A percentile compares a stretch with the other conserved stretches of the same genome.
phyloP scores from a whole-genome alignment of 1,140 invertebrate species.

The Diabrotica virgifera region DNA sequence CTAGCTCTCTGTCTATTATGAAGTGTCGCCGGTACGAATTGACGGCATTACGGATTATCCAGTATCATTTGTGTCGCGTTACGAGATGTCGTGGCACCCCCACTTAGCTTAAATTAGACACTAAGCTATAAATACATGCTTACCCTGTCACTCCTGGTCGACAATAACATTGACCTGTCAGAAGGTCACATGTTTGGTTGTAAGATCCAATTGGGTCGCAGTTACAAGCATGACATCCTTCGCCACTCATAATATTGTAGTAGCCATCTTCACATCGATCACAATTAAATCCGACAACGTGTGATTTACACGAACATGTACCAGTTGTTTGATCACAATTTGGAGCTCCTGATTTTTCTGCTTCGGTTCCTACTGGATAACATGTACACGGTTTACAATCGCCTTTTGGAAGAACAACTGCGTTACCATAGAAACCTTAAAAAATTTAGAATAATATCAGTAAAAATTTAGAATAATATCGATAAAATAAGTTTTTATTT shows the following conservation, averaged over 20 bases:
- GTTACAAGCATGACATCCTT: constrained; percentile 78
- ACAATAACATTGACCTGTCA: constrained; percentile 82
- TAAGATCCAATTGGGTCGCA: constrained; percentile 83
- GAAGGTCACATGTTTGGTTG: constrained; percentile 77
- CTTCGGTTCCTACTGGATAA: constrained; percentile 73
- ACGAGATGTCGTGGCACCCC: neutral
- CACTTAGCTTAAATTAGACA: neutral
- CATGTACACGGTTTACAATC: constrained; percentile 83
- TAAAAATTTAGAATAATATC: too few relatives aligned
- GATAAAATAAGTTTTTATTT: too few relatives aligned
- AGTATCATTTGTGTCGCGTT: too few relatives aligned
- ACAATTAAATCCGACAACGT: constrained; percentile 86
- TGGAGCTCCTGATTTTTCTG: constrained; percentile 62
- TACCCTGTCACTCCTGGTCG: constrained; percentile 80
- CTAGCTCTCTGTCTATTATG: too few relatives aligned
- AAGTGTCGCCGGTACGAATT: too few relatives aligned
- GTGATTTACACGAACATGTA: constrained; percentile 80
- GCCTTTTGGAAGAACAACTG: constrained; percentile 76
- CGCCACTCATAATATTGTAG: constrained; percentile 76
- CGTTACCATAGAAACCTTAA: constrained; percentile 81
- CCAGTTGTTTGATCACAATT: constrained; percentile 79
- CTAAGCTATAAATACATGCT: constrained; percentile 20
- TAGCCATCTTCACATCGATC: constrained; percentile 83
- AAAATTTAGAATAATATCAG: neutral
- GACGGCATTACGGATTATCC: too few relatives aligned